Conservation (phyloP, 2,888 invertebrate genomes). For the Pachymerium ferrugineum region DNA sequence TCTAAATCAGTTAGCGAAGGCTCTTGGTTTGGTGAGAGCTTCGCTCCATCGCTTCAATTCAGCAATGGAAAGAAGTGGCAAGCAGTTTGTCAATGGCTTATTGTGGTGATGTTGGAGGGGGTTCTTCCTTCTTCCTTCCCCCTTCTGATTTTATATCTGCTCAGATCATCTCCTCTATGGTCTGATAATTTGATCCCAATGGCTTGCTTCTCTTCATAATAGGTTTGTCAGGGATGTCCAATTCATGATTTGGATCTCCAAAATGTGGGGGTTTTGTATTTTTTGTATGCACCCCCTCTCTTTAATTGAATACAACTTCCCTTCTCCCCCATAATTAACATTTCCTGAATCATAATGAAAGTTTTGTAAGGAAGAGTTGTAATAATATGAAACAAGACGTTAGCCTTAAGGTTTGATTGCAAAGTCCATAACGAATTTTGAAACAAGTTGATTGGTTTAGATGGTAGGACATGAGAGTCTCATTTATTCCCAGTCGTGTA, state of each 20-base stretch:
- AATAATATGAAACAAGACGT: too few relatives aligned
- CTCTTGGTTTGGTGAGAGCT: neutral
- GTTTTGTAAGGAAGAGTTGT: neutral
- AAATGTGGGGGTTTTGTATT: neutral
- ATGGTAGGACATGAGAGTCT: constrained; percentile 22
- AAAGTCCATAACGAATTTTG: neutral
- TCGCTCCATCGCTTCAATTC: constrained; percentile 20
- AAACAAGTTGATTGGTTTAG: constrained; percentile 14
- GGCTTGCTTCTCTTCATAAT: constrained; percentile 21
- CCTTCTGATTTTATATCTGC: constrained; percentile 27
- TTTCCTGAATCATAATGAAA: neutral
- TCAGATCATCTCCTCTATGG: constrained; percentile 22
- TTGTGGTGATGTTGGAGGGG: constrained; percentile 24
- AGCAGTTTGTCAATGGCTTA: constrained; percentile 27
- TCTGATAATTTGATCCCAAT: constrained; percentile 27
- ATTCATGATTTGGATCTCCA: neutral
- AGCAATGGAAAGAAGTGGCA: constrained; percentile 5
- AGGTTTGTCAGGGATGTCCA: constrained; percentile 20
- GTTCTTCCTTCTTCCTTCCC: constrained; percentile 23
- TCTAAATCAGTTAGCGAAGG: constrained; percentile 22
- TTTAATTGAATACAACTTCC: neutral
- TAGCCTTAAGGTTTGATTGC: neutral
- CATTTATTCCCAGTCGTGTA: constrained; percentile 27
- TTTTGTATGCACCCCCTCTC: neutral
- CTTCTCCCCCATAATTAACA: neutral